A percentile compares a stretch with the other conserved stretches of the same genome.
Evolutionary conservation across 2,888 invertebrate genomes (phyloP).

Genomic region (Lagria hirta): DNA sequence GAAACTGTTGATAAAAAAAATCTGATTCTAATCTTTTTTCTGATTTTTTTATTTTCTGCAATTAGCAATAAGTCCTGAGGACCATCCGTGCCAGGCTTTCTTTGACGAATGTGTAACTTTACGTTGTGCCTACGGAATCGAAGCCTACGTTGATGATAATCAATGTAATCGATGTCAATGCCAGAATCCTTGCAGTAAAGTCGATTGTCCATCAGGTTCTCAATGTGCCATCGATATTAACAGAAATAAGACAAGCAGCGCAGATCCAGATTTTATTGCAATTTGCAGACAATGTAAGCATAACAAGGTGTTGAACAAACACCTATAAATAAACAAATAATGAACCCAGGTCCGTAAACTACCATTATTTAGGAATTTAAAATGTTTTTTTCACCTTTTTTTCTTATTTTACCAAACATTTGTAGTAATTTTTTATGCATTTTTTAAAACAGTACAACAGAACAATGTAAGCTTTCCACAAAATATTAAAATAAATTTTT

Average conservation of each 20-base stretch:
- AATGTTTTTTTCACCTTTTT: too few species aligned
- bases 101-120: conserved; percentile 64
- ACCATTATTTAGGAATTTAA: too few species aligned
- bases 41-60: background rate
- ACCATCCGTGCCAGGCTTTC: conserved; percentile 59
- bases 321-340: too few species aligned
- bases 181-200: conserved; percentile 70
- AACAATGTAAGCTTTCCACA: too few species aligned
- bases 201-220: conserved; percentile 63
- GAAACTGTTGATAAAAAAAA: too few species aligned
- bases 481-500: too few species aligned
- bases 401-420: too few species aligned
- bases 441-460: too few species aligned
- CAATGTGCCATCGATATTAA: conserved; percentile 70
- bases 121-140: conserved; percentile 73
- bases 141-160: conserved; percentile 60
- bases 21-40: conserved; percentile 4
- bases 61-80: conserved; percentile 22
- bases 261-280: conserved; percentile 57
- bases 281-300: conserved; percentile 66
- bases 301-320: too few species aligned
- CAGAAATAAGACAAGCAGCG: conserved; percentile 42
- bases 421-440: too few species aligned
- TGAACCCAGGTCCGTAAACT: too few species aligned
- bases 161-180: conserved; percentile 76